phyloP scores from a whole-genome alignment of 2,797 vertebrate genomes.

The Schizopygopsis malacanthus region DNA sequence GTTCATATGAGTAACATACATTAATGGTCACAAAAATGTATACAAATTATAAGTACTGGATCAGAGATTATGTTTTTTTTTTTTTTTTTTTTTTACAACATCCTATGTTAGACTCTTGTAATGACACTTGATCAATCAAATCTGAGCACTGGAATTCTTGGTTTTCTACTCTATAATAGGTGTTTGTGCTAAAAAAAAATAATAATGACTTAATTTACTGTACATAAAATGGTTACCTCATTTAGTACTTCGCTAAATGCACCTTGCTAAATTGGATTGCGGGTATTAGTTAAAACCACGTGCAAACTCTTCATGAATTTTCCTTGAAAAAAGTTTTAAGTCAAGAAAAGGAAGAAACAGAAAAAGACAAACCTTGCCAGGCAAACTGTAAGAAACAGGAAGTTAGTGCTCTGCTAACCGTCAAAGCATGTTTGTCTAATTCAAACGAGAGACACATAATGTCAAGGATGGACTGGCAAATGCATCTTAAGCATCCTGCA shows the following conservation, averaged over 20 bases:
- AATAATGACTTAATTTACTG: neutral
- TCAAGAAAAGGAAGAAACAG: neutral
- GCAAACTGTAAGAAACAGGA: neutral
- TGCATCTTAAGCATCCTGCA: conserved; percentile 45
- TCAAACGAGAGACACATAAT: conserved; percentile 28
- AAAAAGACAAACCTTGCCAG: neutral
- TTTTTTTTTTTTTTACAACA: neutral
- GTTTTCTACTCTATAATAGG: neutral
- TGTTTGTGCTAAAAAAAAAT: no score
- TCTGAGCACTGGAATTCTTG: neutral
- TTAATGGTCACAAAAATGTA: neutral
- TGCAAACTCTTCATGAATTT: neutral
- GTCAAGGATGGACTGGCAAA: conserved; percentile 20
- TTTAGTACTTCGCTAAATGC: neutral
- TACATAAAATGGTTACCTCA: neutral
- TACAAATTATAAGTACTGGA: neutral
- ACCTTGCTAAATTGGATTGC: neutral
- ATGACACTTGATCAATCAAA: neutral
- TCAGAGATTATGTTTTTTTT: neutral
- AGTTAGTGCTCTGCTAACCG: conserved; percentile 11
- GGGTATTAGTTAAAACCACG: neutral
- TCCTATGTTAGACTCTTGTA: neutral
- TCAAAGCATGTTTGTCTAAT: conserved; percentile 27
- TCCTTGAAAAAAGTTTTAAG: conserved; percentile 2
- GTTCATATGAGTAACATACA: neutral